Conservation (phyloP, 37 sponge, comb jelly and placozoan species). For the Agelas oroides region DNA sequence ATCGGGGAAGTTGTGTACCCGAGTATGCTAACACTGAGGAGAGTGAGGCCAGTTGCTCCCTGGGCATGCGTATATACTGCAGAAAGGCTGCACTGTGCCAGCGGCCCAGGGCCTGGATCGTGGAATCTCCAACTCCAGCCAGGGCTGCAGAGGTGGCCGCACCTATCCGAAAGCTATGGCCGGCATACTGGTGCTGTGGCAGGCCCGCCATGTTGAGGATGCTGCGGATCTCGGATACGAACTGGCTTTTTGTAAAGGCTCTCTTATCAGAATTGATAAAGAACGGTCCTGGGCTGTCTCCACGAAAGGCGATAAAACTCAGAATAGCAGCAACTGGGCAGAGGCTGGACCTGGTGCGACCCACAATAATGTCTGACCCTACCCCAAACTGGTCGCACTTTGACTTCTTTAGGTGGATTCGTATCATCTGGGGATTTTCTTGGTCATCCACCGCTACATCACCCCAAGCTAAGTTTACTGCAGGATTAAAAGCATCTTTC, state of each 20-base stretch:
- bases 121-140: conserved; percentile 5
- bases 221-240: not conserved
- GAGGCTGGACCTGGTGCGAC: not conserved
- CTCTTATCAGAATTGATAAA: not conserved
- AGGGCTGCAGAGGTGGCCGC: conserved; percentile 21
- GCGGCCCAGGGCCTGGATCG: conserved; percentile 5
- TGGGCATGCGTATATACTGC: conserved; percentile 1
- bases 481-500: not conserved
- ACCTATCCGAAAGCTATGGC: conserved; percentile 12
- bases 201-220: not conserved
- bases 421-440: not conserved
- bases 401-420: conserved; percentile 19
- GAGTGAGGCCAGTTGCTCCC: no score
- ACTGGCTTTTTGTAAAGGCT: not conserved
- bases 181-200: not conserved
- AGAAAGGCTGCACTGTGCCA: conserved; percentile 14
- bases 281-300: not conserved
- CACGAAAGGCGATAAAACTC: not conserved
- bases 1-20: no score
- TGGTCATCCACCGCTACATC: conserved; percentile 23
- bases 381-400: conserved; percentile 54
- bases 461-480: conserved; percentile 34
- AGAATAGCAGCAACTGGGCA: conserved; percentile 48
- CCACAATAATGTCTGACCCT: conserved; percentile 30
- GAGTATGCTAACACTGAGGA: no score